Base-by-base conservation (phyloP, 2,113 vertebrate species). In the Chionis minor region DNA sequence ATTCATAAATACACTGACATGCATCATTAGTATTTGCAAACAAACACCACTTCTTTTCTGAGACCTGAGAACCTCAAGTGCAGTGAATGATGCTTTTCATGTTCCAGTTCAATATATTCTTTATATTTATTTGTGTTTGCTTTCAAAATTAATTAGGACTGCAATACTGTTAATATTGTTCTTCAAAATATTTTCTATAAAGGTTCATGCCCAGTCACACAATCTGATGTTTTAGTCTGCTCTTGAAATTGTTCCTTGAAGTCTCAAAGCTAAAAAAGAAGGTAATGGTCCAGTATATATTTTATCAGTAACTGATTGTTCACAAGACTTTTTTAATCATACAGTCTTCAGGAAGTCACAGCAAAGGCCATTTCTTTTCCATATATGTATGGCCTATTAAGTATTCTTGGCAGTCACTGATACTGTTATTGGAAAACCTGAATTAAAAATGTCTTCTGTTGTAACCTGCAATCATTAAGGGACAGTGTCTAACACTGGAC, bases 101-200 rank as follows among this genome's bases (percentile, higher is more conserved):
- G 52, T 81, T 71, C 8, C 5, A 72, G 16, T 65, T 63, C 56
- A 89, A 63, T 70, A 35, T 23, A 28, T 40, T 71, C 71, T 75
- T 74, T 13, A 33, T 38, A 75, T 78, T 89, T 73, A 5, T 61
- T 90, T 67, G 4, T 33, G 35, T 71, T 73, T 35, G 6, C 9
- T 81, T 91, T 79, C 38, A 87, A 91, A 94, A 56, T 52, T 65
- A 81, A 78, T 87, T 84, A 83, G n/a, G 20, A 67, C 8, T 44
- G 52, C 47, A 87, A 55, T 52, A 55, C 1, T n/a, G 63, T 32
- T 63, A 47, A 63, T 69, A 63, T 19, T 16, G 6, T 40, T 51
- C 47, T 80, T 80, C 33, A 67, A 70, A 75, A 44, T 59, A 56
- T 66, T 47, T 62, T 62, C 38, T 14, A 22, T 54, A 52, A 40